Conservation (phyloP, 2,888 invertebrate genomes). For the Dynastes maya region DNA sequence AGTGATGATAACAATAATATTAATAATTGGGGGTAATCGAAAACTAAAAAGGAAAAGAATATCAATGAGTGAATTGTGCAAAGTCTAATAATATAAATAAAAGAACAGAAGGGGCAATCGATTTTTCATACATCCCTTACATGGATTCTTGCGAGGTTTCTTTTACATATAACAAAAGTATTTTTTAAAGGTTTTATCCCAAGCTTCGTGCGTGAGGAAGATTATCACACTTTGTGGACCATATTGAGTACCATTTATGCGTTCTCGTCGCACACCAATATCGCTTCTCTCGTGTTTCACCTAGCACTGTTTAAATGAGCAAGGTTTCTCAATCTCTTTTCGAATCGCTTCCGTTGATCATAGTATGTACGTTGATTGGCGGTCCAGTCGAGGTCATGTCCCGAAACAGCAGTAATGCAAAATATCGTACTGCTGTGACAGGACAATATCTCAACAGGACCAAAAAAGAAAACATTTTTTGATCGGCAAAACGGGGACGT, state of each 20-base stretch:
- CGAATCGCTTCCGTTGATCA: neutral
- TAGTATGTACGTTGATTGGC: conserved; percentile 21
- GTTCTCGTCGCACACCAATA: neutral
- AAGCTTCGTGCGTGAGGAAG: neutral
- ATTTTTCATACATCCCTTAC: conserved; percentile 42
- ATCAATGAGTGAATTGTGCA: conserved; percentile 30
- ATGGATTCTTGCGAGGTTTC: conserved; percentile 38
- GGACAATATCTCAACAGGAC: conserved; percentile 91
- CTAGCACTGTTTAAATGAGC: conserved; percentile 2
- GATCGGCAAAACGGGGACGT: conserved; percentile 17
- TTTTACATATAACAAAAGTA: conserved; percentile 24
- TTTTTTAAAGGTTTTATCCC: neutral
- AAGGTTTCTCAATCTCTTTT: conserved; percentile 3
- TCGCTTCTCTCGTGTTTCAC: conserved; percentile 4
- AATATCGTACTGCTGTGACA: conserved; percentile 95
- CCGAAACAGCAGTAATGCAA: conserved; percentile 91
- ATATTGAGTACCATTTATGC: neutral
- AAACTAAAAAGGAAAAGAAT: conserved; percentile 10
- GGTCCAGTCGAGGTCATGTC: conserved; percentile 83
- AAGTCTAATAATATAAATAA: conserved; percentile 43
- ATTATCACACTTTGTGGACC: neutral
- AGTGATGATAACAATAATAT: conserved; percentile 36
- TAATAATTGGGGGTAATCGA: conserved; percentile 10
- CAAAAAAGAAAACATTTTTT: conserved; percentile 49
- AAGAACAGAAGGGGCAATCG: conserved; percentile 38